These are phyloP conservation scores for Isoperla grammatica DNA, from an alignment of 2,888 invertebrate genomes.

Conservation along the genomic window DNA sequence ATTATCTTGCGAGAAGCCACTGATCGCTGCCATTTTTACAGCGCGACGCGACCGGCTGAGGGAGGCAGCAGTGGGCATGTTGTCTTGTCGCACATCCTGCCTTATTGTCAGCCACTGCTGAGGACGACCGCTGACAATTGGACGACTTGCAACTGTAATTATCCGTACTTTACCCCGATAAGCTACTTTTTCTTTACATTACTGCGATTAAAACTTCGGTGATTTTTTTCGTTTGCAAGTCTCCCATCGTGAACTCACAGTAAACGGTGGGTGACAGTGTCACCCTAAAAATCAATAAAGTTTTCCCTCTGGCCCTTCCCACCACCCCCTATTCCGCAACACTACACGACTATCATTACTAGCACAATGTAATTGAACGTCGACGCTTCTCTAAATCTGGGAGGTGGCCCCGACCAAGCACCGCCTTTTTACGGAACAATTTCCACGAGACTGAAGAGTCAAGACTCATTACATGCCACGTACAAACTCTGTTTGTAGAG, in stretches of 20 bases:
- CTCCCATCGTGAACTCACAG: slow-evolving; percentile 49
- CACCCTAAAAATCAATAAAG: slow-evolving; percentile 63
- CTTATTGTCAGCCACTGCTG: slow-evolving; percentile 27
- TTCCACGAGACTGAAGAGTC: slow-evolving; percentile 19
- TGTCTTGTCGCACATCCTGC: slow-evolving; percentile 40
- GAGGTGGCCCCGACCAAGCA: slow-evolving; percentile 30
- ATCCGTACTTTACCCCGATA: slow-evolving; percentile 38
- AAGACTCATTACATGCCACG: slow-evolving; percentile 17
- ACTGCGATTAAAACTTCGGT: slow-evolving; percentile 5
- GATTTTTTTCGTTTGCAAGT: slow-evolving; percentile 45
- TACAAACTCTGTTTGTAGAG: slow-evolving; percentile 19
- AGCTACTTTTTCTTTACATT: slow-evolving; percentile 25
- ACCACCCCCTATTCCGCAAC: slow-evolving; percentile 45
- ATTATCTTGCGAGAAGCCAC: slow-evolving; percentile 47
- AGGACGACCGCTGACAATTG: slow-evolving; percentile 39
- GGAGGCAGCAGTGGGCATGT: slow-evolving; percentile 37
- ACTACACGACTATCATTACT: slow-evolving; percentile 33
- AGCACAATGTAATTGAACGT: slow-evolving; percentile 32
- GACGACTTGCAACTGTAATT: slow-evolving; percentile 36
- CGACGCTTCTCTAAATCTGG: slow-evolving; percentile 32
- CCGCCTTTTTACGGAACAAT: slow-evolving; percentile 26
- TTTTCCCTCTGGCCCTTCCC: slow-evolving; percentile 47
- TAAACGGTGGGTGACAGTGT: slow-evolving; percentile 56
- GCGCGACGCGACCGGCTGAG: slow-evolving; percentile 31
- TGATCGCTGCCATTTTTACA: slow-evolving; percentile 50